A percentile compares a stretch with the other conserved stretches of the same genome.
phyloP scores from a whole-genome alignment of 2,888 invertebrate species.

The Drosophila neoperkinsi region DNA sequence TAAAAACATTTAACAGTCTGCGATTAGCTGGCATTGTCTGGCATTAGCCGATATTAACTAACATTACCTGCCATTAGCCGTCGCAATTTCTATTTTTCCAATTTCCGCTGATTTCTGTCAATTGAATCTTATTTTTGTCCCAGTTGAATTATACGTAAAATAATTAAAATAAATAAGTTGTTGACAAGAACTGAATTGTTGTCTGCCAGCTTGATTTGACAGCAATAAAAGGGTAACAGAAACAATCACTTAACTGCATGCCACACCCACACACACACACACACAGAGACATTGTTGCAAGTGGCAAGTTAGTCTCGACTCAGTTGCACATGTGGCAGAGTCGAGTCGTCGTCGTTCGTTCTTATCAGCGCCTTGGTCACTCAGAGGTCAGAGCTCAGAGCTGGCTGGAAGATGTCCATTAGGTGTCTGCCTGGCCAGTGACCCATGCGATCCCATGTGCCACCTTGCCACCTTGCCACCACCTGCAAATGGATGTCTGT shows the following conservation, averaged over 20 bases:
- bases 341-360: constrained; percentile 9
- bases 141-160: neutral
- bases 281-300: neutral
- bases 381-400: neutral
- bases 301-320: neutral
- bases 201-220: neutral
- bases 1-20: neutral
- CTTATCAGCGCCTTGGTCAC: constrained; percentile 55
- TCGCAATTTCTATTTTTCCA: neutral
- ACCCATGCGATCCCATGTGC: constrained; percentile 20
- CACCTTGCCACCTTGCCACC: constrained; percentile 20
- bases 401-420: neutral
- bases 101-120: too few species aligned
- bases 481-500: constrained; percentile 36
- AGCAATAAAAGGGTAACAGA: neutral
- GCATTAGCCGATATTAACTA: neutral
- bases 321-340: neutral
- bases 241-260: neutral
- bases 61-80: neutral
- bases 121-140: too few species aligned
- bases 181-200: neutral
- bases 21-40: neutral
- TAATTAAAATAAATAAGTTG: neutral
- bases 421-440: constrained; percentile 31
- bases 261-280: neutral